A percentile compares a stretch with the other conserved stretches of the same genome.
Evolutionary conservation across 2,888 invertebrate species (phyloP).

Genomic region (Rosalia funebris): DNA sequence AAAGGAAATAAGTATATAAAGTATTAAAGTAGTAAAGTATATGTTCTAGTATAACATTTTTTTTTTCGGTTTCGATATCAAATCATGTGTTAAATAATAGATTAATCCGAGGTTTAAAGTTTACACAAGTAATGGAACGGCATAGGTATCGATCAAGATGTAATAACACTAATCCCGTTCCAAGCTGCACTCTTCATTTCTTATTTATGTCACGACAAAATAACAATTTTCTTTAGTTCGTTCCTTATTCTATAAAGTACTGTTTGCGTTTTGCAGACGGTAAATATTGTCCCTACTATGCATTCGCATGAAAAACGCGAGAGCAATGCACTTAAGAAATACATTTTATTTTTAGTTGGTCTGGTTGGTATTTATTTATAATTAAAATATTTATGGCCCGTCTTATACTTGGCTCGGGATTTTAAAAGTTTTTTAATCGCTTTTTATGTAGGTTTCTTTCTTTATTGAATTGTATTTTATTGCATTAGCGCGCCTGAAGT

Average conservation of each 20-base stretch:
- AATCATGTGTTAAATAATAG: conserved; percentile 55
- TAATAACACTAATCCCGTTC: conserved; percentile 59
- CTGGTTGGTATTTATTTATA: conserved; percentile 61
- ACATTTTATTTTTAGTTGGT: conserved; percentile 60
- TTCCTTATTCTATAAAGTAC: conserved; percentile 44
- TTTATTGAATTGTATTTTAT: conserved; percentile 31
- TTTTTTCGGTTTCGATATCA: conserved; percentile 43
- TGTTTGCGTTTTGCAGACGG: conserved; percentile 35
- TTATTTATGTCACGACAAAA: conserved; percentile 57
- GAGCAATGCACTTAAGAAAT: conserved; percentile 60
- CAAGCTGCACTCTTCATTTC: conserved; percentile 55
- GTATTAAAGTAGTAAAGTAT: too few species aligned
- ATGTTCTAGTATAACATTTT: too few species aligned
- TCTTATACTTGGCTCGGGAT: conserved; percentile 51
- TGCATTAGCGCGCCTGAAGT: conserved; percentile 24
- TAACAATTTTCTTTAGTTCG: conserved; percentile 54
- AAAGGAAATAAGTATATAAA: too few species aligned
- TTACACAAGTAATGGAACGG: conserved; percentile 59
- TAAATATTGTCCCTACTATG: conserved; percentile 31
- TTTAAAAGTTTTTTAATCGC: conserved; percentile 48
- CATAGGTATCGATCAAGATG: conserved; percentile 57
- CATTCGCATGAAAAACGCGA: conserved; percentile 41
- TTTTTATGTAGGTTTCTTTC: conserved; percentile 30
- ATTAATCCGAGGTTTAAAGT: conserved; percentile 58
- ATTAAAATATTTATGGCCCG: conserved; percentile 60